Conservation (phyloP, 2,888 invertebrate species). For the Carcina quercana region DNA sequence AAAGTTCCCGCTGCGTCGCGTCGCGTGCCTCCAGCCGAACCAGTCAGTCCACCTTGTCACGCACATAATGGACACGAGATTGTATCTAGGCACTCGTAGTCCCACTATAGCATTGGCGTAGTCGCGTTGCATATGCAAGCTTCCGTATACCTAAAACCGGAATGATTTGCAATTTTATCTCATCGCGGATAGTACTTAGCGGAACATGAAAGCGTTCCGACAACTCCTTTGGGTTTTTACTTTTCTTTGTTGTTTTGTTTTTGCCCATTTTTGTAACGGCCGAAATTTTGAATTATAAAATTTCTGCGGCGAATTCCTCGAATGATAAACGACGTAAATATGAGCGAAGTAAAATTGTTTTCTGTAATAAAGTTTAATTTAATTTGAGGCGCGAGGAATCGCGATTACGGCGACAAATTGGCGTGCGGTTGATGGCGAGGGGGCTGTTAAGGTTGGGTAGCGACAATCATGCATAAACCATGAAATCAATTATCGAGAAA, state of each 20-base stretch:
- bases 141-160: conserved; percentile 40
- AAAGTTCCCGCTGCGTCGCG: conserved; percentile 61
- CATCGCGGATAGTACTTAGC: conserved; percentile 33
- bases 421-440: conserved; percentile 34
- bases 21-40: conserved; percentile 51
- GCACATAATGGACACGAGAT: conserved; percentile 46
- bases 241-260: too few relatives aligned
- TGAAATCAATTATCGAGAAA: too few relatives aligned
- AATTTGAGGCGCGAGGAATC: conserved; percentile 56
- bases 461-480: too few relatives aligned
- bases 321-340: conserved; percentile 22
- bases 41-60: conserved; percentile 40
- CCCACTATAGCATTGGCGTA: conserved; percentile 16
- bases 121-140: conserved; percentile 40
- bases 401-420: conserved; percentile 61
- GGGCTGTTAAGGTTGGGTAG: conserved; percentile 51
- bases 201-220: conserved; percentile 29
- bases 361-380: conserved; percentile 39
- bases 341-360: too few relatives aligned
- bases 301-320: conserved; percentile 15
- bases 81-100: conserved; percentile 46
- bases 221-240: conserved; percentile 7
- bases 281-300: conserved; percentile 17
- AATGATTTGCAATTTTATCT: conserved; percentile 34
- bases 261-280: conserved; percentile 20